These are phyloP conservation scores for Alloscopus bannaensis DNA, from an alignment of 2,888 invertebrate genomes.

Conservation along the genomic window DNA sequence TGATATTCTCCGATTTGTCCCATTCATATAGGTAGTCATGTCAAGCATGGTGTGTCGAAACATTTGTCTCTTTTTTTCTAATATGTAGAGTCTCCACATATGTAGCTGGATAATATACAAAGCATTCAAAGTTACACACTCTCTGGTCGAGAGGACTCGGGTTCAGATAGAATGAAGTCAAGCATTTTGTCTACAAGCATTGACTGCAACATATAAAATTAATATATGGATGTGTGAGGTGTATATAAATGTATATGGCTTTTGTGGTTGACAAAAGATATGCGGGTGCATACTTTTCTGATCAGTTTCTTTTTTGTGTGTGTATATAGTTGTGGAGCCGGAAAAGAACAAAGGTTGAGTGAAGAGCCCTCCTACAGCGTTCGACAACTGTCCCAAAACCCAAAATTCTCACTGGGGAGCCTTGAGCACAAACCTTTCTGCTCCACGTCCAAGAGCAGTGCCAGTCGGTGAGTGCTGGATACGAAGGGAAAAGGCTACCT, in stretches of 20 bases:
- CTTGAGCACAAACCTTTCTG: constrained; percentile 62
- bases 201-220: no score
- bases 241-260: no score
- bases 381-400: constrained; percentile 73
- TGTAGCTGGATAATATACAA: constrained; percentile 2
- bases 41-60: not conserved
- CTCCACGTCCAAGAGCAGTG: no score
- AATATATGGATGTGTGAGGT: no score
- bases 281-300: constrained; percentile 59
- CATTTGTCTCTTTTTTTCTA: no score
- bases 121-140: constrained; percentile 5
- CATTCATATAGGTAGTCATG: not conserved
- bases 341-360: constrained; percentile 73
- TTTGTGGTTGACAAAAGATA: constrained; percentile 66
- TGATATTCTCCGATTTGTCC: not conserved
- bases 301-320: constrained; percentile 43
- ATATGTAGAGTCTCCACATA: no score
- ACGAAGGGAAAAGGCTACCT: constrained; percentile 29
- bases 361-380: constrained; percentile 71
- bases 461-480: no score
- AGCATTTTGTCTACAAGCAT: constrained; percentile 10
- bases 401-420: constrained; percentile 73
- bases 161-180: not conserved
- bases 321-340: constrained; percentile 67
- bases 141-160: not conserved